These are phyloP conservation scores for Benitochromis conjunctus DNA, from an alignment of 2,113 vertebrate species.

Conservation along the genomic window DNA sequence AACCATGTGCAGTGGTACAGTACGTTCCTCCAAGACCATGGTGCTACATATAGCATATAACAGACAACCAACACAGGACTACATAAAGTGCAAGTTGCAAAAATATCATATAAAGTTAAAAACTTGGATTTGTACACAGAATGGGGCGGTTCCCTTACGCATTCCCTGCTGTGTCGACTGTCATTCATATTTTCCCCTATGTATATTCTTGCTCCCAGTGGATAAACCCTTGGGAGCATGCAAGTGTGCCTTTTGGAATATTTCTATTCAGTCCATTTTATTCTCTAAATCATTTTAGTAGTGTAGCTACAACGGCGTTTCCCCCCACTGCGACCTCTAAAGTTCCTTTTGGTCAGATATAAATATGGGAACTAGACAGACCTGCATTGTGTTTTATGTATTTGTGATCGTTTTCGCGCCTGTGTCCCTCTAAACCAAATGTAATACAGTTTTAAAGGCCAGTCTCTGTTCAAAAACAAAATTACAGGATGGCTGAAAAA, in stretches of 20 bases:
- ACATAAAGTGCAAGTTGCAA: too few species aligned
- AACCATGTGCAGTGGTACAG: not conserved
- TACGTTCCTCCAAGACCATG: too few species aligned
- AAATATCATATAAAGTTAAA: not conserved
- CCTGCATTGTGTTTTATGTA: not conserved
- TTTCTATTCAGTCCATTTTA: not conserved
- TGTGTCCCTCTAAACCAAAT: constrained; percentile 10
- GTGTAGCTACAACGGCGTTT: not conserved
- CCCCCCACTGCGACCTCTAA: not conserved
- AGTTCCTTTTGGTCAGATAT: not conserved
- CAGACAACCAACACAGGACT: too few species aligned
- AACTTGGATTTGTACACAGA: not conserved
- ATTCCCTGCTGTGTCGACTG: not conserved
- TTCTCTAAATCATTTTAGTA: not conserved
- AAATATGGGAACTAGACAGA: not conserved
- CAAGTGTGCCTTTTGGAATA: not conserved
- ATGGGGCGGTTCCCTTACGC: not conserved
- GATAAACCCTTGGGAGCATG: not conserved
- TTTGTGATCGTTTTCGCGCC: not conserved
- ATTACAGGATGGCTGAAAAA: constrained; percentile 12
- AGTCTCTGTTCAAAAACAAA: not conserved
- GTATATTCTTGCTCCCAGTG: not conserved
- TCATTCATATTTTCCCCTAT: not conserved
- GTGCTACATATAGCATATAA: too few species aligned
- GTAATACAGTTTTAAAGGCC: constrained; percentile 3